Evolutionary conservation across 2,113 vertebrate species (phyloP), one percentile per base, ranked within the genome.

Genomic region (Solea solea): DNA sequence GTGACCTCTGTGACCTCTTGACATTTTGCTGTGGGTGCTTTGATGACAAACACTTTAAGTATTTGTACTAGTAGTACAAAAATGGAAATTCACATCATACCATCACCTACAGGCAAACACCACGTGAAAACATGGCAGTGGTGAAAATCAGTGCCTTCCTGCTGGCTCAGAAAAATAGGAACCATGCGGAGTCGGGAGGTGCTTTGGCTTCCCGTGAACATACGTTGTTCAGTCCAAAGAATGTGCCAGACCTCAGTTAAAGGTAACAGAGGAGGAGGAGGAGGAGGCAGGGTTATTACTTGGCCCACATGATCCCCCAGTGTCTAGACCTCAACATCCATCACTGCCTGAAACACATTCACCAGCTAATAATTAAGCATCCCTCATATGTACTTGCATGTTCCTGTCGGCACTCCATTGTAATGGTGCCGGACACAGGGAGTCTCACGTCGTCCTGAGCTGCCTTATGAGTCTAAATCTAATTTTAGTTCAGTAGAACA

Each of bases 91-190:
- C 5, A 4, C 3, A 34, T 34, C 34, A 34, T 34, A 34, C 34
- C 3, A 6, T 34, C 34, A 34, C 25, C 4, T 13, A 54, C 71
- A n/a, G 42, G 25, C 42, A 53, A 45, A 45, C 42, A 46, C n/a
- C 57, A 63, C 49, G 64, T 83, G 59, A 74, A 80, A 86, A 76
- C 80, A 76, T 4, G 45, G 34, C 14, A 13, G 65, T 49, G 63
- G 64, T 65, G 74, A 74, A 59, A 70, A 44, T 64, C 56, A 16
- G 46, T 40, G 64, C 49, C 71, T 78, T 70, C 85, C 57, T 73
- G 74, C 70, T 72, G 73, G 7, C 50, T 39, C 42, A 76, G 58
- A 82, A 72, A 70, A 63, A 76, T 21, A 39, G 27, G 59, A 80
- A 72, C 70, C 76, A 46, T 75, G 56, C 2, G 16, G 42, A 82